These are phyloP conservation scores for Panopea generosa DNA, from an alignment of 2,888 invertebrate genomes.

Conservation along the genomic window DNA sequence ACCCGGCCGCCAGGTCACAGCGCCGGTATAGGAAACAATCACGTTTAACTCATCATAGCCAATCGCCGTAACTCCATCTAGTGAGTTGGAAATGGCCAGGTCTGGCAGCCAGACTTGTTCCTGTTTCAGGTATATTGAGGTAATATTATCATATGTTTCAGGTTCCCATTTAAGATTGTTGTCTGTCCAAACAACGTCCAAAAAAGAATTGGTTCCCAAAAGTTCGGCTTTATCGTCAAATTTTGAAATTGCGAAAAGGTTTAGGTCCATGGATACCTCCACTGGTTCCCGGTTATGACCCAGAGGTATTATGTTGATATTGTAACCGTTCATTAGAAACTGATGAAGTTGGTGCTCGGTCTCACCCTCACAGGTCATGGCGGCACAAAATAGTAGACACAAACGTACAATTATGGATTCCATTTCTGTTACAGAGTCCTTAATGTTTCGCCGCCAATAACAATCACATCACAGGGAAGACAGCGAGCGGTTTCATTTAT, in stretches of 20 bases:
- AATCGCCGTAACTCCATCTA: neutral
- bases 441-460: too few species aligned
- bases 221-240: conserved; percentile 11
- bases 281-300: too few species aligned
- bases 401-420: too few species aligned
- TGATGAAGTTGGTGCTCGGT: too few species aligned
- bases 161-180: conserved; percentile 1
- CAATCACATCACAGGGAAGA: too few species aligned
- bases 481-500: too few species aligned
- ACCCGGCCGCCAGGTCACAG: conserved; percentile 1
- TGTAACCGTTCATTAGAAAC: too few species aligned
- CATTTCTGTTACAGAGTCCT: too few species aligned
- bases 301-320: too few species aligned
- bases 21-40: conserved; percentile 1
- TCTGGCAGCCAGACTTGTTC: conserved; percentile 17
- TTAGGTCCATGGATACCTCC: too few species aligned
- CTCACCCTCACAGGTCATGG: too few species aligned
- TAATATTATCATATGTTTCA: neutral
- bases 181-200: conserved; percentile 6
- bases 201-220: neutral
- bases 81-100: neutral
- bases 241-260: conserved; percentile 12
- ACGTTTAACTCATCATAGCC: neutral
- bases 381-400: too few species aligned
- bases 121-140: conserved; percentile 3